These are phyloP conservation scores for Platygyra sinensis DNA, from an alignment of 64 coral and sea anemone genomes.

Conservation along the genomic window DNA sequence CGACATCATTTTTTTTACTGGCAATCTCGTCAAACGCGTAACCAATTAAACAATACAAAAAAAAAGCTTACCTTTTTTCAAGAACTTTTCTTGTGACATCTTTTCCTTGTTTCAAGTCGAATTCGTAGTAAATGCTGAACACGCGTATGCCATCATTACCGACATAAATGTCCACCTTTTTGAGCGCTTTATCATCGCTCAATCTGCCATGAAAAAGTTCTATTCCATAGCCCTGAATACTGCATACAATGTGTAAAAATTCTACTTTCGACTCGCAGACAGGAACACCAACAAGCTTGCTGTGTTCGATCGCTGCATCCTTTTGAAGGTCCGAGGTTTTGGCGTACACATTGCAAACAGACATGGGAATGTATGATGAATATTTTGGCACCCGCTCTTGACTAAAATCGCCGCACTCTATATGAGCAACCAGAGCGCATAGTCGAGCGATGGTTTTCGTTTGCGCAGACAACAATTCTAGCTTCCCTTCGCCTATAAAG, in stretches of 20 bases:
- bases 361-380: slow-evolving; percentile 82
- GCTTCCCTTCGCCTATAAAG: slow-evolving; percentile 73
- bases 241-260: slow-evolving; percentile 80
- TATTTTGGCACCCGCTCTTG: slow-evolving; percentile 82
- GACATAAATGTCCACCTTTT: slow-evolving; percentile 88
- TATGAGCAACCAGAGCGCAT: slow-evolving; percentile 86
- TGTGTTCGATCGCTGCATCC: slow-evolving; percentile 84
- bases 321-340: slow-evolving; percentile 95
- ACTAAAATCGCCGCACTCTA: slow-evolving; percentile 86
- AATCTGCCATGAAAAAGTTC: slow-evolving; percentile 89
- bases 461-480: slow-evolving; percentile 85
- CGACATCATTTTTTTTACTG: no score
- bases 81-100: slow-evolving; percentile 85
- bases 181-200: slow-evolving; percentile 72
- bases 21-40: background rate
- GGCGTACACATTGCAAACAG: slow-evolving; percentile 68
- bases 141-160: slow-evolving; percentile 87
- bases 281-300: slow-evolving; percentile 59
- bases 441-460: slow-evolving; percentile 86
- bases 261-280: slow-evolving; percentile 82
- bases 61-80: slow-evolving; percentile 83
- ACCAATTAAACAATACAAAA: background rate
- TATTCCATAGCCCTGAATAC: slow-evolving; percentile 93
- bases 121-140: slow-evolving; percentile 83
- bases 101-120: slow-evolving; percentile 81